Evolutionary conservation across 1,140 invertebrate species (phyloP).

Genomic region (Dryas iulia): DNA sequence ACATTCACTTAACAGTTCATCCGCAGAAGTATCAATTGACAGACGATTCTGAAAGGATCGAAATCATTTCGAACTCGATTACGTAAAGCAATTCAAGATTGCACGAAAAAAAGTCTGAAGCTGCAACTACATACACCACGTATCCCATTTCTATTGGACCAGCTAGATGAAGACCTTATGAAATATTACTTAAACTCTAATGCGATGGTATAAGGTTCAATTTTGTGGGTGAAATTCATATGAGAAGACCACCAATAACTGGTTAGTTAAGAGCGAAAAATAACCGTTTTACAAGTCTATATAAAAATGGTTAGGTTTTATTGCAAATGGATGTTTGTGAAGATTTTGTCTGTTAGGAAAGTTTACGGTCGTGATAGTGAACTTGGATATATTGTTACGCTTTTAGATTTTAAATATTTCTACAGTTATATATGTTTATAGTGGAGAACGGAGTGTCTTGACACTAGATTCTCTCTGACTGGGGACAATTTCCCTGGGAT

Average conservation of each 20-base stretch:
- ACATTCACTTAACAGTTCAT: slow-evolving; percentile 13
- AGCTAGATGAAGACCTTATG: background rate
- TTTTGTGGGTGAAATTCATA: background rate
- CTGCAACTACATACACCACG: slow-evolving; percentile 39
- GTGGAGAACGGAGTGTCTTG: no score
- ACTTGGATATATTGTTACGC: no score
- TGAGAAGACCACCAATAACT: background rate
- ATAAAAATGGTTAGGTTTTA: background rate
- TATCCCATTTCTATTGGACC: slow-evolving; percentile 35
- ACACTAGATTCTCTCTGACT: no score
- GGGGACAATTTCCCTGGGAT: no score
- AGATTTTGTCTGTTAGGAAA: background rate
- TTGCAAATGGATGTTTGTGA: background rate
- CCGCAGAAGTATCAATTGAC: slow-evolving; percentile 16
- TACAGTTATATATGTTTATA: no score
- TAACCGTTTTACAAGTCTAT: slow-evolving; percentile 3
- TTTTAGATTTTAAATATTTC: no score
- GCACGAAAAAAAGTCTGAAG: slow-evolving; percentile 37
- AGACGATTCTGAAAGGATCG: slow-evolving; percentile 14
- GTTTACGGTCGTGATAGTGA: background rate
- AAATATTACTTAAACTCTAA: background rate
- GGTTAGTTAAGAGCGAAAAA: slow-evolving; percentile 3
- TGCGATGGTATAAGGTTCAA: background rate
- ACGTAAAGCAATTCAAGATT: slow-evolving; percentile 39
- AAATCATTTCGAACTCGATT: slow-evolving; percentile 37